Evolutionary conservation across 2,888 invertebrate genomes (phyloP).

Genomic region (Ceramica pisi): DNA sequence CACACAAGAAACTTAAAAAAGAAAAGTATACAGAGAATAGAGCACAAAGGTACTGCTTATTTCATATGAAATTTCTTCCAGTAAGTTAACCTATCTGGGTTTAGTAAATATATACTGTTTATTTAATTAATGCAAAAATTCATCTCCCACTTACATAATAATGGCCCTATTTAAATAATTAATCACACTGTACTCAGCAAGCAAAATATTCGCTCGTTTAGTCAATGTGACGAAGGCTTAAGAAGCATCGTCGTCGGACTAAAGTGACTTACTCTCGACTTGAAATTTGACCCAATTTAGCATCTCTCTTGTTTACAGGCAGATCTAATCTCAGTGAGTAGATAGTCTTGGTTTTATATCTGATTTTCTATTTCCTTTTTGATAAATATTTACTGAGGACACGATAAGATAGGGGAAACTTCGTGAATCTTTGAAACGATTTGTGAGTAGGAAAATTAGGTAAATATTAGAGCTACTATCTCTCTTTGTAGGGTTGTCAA

Average conservation of each 20-base stretch:
- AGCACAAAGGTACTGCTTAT: too few relatives aligned
- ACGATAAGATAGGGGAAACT: constrained; percentile 12
- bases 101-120: too few relatives aligned
- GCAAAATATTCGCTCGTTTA: constrained; percentile 47
- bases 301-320: constrained; percentile 57
- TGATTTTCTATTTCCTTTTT: constrained; percentile 35
- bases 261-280: constrained; percentile 65
- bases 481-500: background rate
- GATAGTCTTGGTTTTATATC: constrained; percentile 32
- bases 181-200: constrained; percentile 11
- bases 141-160: background rate
- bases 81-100: too few relatives aligned
- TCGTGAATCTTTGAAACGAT: constrained; percentile 7
- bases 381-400: constrained; percentile 32
- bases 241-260: constrained; percentile 38
- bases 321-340: constrained; percentile 44
- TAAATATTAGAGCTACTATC: constrained; percentile 10
- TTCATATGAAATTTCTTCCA: too few relatives aligned
- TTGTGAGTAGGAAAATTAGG: constrained; percentile 9
- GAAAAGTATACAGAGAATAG: too few relatives aligned
- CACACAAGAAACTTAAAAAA: too few relatives aligned
- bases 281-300: constrained; percentile 71
- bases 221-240: constrained; percentile 43
- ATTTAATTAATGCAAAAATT: background rate
- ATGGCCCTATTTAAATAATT: constrained; percentile 7